A percentile compares a stretch with the other conserved stretches of the same genome.
Conservation (phyloP, 2,113 vertebrate species). For the Hepsetus odoe region DNA sequence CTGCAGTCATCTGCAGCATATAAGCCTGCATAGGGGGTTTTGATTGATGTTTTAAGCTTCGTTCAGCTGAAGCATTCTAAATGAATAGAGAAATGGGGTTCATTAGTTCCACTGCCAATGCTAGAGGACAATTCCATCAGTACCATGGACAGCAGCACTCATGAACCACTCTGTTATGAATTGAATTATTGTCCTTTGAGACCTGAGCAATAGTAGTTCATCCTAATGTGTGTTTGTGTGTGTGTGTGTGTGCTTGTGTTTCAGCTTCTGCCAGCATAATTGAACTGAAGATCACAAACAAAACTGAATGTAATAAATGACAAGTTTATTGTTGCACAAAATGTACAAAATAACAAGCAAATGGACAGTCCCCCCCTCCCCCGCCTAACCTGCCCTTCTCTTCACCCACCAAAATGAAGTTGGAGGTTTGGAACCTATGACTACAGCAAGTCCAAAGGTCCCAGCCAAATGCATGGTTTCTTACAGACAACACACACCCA, state of each 20-base stretch:
- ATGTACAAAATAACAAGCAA: slow-evolving; percentile 92
- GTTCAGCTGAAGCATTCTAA: neutral
- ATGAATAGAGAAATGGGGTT: neutral
- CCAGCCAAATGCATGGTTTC: slow-evolving; percentile 79
- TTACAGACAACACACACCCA: slow-evolving; percentile 79
- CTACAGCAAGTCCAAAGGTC: slow-evolving; percentile 76
- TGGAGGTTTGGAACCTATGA: slow-evolving; percentile 77
- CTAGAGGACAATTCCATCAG: neutral
- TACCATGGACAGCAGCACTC: slow-evolving; percentile 20
- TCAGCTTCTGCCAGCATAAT: neutral
- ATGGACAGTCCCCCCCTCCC: slow-evolving; percentile 71
- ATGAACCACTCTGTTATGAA: too few species aligned
- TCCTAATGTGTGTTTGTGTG: neutral
- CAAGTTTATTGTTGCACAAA: slow-evolving; percentile 87
- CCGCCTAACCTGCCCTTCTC: slow-evolving; percentile 62
- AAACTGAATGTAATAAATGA: slow-evolving; percentile 80
- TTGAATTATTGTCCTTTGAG: neutral
- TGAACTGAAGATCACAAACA: slow-evolving; percentile 28
- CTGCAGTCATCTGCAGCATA: too few species aligned
- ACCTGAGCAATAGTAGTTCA: neutral
- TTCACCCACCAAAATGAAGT: slow-evolving; percentile 72
- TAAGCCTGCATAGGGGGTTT: too few species aligned
- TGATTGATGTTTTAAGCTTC: too few species aligned
- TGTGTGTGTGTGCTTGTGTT: too few species aligned
- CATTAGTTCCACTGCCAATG: neutral